Conservation (phyloP, 2,888 invertebrate genomes). For the Macrophya annulata region DNA sequence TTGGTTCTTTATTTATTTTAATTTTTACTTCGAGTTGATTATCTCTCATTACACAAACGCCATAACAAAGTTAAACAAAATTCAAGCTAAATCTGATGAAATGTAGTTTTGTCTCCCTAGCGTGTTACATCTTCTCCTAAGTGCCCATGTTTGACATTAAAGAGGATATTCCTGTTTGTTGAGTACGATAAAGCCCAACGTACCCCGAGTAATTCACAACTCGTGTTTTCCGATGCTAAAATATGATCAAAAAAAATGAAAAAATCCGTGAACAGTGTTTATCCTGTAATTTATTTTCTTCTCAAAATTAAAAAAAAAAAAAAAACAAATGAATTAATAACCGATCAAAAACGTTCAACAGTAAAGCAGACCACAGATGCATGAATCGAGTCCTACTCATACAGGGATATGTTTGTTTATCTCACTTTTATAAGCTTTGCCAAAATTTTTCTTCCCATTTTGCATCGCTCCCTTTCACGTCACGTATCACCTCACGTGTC, state of each 20-base stretch:
- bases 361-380: background rate
- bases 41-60: background rate
- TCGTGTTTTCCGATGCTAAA: background rate
- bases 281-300: background rate
- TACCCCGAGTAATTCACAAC: background rate
- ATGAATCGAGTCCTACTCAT: background rate
- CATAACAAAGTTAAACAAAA: background rate
- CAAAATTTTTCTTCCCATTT: slow-evolving; percentile 2
- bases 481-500: background rate
- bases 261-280: background rate
- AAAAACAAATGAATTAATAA: background rate
- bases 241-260: background rate
- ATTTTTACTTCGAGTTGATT: background rate
- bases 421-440: background rate
- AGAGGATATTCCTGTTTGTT: slow-evolving; percentile 12
- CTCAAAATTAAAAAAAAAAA: background rate
- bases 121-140: background rate
- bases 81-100: background rate
- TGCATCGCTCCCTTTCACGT: background rate
- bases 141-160: background rate
- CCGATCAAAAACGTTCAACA: background rate
- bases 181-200: background rate
- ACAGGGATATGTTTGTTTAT: background rate
- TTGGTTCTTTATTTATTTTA: background rate
- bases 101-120: slow-evolving; percentile 6